phyloP scores from a whole-genome alignment of 2,797 vertebrate species.

The Oryzias sinensis region DNA sequence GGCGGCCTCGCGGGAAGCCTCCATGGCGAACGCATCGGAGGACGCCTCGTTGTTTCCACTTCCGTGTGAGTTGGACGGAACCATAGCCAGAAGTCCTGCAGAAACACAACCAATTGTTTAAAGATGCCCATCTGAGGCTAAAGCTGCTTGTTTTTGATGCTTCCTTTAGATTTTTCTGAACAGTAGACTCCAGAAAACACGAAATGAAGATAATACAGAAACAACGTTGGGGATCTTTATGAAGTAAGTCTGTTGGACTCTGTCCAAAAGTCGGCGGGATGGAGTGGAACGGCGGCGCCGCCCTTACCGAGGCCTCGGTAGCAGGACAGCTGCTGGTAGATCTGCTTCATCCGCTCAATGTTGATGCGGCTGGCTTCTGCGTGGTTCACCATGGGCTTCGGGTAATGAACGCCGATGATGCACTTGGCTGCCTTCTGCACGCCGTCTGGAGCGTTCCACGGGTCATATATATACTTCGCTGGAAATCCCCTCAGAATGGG shows the following conservation, averaged over 20 bases:
- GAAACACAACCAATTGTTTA: slow-evolving; percentile 4
- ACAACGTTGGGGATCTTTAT: too few relatives aligned
- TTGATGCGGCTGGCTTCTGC: slow-evolving; percentile 93
- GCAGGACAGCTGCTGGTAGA: slow-evolving; percentile 89
- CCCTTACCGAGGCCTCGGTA: slow-evolving; percentile 90
- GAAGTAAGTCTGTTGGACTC: too few relatives aligned
- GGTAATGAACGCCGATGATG: slow-evolving; percentile 91
- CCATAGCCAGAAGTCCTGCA: slow-evolving; percentile 89
- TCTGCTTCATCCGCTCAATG: slow-evolving; percentile 98
- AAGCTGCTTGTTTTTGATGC: too few relatives aligned
- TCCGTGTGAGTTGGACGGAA: slow-evolving; percentile 85
- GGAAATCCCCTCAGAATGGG: slow-evolving; percentile 93
- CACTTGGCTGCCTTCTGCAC: slow-evolving; percentile 94
- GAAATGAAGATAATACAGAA: too few relatives aligned
- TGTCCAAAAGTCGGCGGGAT: too few relatives aligned
- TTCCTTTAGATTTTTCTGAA: too few relatives aligned
- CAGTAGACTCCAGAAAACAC: too few relatives aligned
- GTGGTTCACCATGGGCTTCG: slow-evolving; percentile 95
- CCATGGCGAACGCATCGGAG: slow-evolving; percentile 75
- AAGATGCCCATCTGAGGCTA: too few relatives aligned
- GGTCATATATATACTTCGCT: slow-evolving; percentile 96
- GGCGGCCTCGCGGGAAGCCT: slow-evolving; percentile 72
- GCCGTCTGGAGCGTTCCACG: slow-evolving; percentile 93
- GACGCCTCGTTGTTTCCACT: slow-evolving; percentile 62
- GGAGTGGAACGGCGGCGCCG: background rate